Conservation (phyloP, 2,113 vertebrate species). For the Sarotherodon lohbergeri region DNA sequence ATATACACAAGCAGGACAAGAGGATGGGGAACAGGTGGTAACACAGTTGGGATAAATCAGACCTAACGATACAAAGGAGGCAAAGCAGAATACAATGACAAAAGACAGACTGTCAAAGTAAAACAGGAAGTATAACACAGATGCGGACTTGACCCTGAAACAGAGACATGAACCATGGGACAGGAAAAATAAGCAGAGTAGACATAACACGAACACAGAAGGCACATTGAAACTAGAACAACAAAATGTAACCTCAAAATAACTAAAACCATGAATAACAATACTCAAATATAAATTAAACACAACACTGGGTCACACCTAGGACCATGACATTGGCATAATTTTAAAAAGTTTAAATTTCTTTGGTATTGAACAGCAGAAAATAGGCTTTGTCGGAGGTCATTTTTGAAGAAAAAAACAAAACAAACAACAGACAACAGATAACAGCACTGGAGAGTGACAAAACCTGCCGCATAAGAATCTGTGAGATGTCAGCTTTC, state of each 20-base stretch:
- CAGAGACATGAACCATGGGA: not conserved
- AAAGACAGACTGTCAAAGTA: not conserved
- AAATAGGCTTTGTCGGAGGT: fast-evolving
- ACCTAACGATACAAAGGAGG: not conserved
- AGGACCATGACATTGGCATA: not conserved
- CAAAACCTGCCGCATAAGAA: not conserved
- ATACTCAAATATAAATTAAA: not conserved
- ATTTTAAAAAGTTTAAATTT: not conserved
- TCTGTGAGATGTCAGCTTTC: not conserved
- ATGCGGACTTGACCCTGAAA: not conserved
- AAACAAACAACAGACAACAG: too few relatives aligned
- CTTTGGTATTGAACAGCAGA: not conserved
- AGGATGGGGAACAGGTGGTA: too few relatives aligned
- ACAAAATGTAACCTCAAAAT: not conserved
- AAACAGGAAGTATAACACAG: not conserved
- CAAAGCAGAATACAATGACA: not conserved
- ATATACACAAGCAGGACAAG: too few relatives aligned
- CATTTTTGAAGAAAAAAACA: not conserved
- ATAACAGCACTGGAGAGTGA: not conserved
- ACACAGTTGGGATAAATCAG: not conserved
- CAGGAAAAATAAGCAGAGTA: not conserved
- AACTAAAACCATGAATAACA: not conserved
- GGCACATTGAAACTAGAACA: not conserved
- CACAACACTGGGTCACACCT: not conserved
- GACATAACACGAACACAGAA: not conserved